Percentiles rank a stretch among this genome's conserved stretches.
Evolutionary conservation across 2,797 vertebrate genomes (phyloP).

Genomic region (Lerista edwardsae): DNA sequence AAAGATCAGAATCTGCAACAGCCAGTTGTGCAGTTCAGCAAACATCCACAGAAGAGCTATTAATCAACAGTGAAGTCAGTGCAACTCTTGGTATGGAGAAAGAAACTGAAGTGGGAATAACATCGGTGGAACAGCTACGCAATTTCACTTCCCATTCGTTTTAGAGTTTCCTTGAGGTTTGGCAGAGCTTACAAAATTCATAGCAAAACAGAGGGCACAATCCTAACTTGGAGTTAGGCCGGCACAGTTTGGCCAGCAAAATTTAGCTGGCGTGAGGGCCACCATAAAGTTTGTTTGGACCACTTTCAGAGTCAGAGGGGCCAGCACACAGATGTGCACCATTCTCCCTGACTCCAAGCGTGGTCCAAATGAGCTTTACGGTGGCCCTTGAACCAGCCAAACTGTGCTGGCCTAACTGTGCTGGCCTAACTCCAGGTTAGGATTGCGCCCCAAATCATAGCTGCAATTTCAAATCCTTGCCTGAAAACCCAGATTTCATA

Average conservation of each 20-base stretch:
- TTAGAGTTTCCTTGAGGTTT: slow-evolving; percentile 12
- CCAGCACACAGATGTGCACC: no score
- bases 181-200: neutral
- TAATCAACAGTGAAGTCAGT: neutral
- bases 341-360: no score
- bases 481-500: neutral
- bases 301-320: no score
- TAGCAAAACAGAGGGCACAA: no score
- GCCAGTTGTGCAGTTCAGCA: neutral
- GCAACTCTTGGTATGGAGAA: neutral
- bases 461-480: neutral
- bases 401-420: no score
- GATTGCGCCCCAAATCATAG: neutral
- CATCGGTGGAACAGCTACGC: neutral
- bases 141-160: neutral
- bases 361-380: no score
- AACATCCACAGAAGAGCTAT: neutral
- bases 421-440: no score
- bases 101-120: neutral
- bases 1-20: neutral
- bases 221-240: no score
- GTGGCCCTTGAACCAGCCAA: no score
- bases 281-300: no score
- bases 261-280: no score
- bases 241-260: no score